Conservation (phyloP, 1,140 invertebrate species). For the Neotoxoptera formosana region DNA sequence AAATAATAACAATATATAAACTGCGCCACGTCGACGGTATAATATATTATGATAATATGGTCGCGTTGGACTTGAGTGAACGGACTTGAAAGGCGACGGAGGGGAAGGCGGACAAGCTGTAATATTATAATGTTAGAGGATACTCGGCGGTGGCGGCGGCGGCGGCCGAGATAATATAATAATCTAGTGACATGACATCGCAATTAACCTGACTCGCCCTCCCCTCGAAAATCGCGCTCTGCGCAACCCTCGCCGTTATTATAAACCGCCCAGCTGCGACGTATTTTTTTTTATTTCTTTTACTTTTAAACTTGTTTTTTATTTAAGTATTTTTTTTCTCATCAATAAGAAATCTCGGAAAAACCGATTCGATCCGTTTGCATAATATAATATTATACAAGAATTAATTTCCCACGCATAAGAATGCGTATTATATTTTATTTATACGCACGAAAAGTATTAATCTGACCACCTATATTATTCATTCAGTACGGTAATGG, state of each 20-base stretch:
- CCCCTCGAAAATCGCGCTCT: neutral
- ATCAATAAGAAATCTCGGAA: neutral
- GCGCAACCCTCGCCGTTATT: too few relatives aligned
- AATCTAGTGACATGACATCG: constrained; percentile 37
- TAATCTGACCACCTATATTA: neutral
- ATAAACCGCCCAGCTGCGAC: neutral
- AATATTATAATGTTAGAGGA: neutral
- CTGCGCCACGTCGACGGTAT: neutral
- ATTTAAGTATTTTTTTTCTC: neutral
- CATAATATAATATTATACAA: neutral
- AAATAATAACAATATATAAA: too few relatives aligned
- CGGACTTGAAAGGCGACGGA: neutral
- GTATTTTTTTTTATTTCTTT: constrained; percentile 5
- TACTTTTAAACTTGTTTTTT: neutral
- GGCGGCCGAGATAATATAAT: constrained; percentile 34
- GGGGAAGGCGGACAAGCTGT: neutral
- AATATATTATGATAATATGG: too few relatives aligned
- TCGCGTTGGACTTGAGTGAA: neutral
- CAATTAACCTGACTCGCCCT: constrained; percentile 18
- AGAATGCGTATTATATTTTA: neutral
- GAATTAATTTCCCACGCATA: neutral
- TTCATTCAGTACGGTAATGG: neutral
- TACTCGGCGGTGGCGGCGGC: neutral
- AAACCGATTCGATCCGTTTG: neutral
- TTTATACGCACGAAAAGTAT: neutral